These are phyloP conservation scores for Drosophila longiperda DNA, from an alignment of 2,888 invertebrate genomes.

Conservation along the genomic window DNA sequence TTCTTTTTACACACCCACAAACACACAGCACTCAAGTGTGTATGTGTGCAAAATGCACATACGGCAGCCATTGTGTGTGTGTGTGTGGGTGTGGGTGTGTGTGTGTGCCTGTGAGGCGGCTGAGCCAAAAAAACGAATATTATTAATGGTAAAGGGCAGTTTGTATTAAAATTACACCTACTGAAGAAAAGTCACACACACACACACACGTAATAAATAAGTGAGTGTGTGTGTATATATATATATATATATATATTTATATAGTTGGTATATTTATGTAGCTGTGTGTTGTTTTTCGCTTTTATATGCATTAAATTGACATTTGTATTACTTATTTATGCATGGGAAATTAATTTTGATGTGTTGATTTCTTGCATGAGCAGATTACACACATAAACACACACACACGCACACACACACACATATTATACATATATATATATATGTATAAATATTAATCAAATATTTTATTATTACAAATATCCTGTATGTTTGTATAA, in stretches of 20 bases:
- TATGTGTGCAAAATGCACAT: slow-evolving; percentile 25
- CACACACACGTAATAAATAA: slow-evolving; percentile 11
- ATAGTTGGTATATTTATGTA: slow-evolving; percentile 27
- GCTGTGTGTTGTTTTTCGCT: slow-evolving; percentile 18
- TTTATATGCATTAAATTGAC: slow-evolving; percentile 72
- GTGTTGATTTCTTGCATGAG: slow-evolving; percentile 78
- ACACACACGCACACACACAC: slow-evolving; percentile 2
- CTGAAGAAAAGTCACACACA: slow-evolving; percentile 32
- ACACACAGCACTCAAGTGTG: slow-evolving; percentile 13
- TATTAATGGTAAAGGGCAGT: slow-evolving; percentile 70
- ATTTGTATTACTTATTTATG: slow-evolving; percentile 79
- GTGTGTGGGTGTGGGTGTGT: slow-evolving; percentile 11
- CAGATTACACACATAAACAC: slow-evolving; percentile 39
- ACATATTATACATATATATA: neutral
- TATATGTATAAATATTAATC: neutral
- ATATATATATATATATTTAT: slow-evolving; percentile 16
- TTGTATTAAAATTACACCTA: slow-evolving; percentile 73
- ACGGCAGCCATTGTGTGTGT: slow-evolving; percentile 5
- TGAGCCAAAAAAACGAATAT: slow-evolving; percentile 53
- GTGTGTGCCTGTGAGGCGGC: slow-evolving; percentile 9
- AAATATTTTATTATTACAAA: slow-evolving; percentile 1
- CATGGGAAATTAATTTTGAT: slow-evolving; percentile 79
- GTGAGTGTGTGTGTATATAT: slow-evolving; percentile 6
- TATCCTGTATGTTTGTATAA: neutral
- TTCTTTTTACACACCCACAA: slow-evolving; percentile 25